Conservation (phyloP, 2,797 vertebrate species). For the Gorsachius magnificus region DNA sequence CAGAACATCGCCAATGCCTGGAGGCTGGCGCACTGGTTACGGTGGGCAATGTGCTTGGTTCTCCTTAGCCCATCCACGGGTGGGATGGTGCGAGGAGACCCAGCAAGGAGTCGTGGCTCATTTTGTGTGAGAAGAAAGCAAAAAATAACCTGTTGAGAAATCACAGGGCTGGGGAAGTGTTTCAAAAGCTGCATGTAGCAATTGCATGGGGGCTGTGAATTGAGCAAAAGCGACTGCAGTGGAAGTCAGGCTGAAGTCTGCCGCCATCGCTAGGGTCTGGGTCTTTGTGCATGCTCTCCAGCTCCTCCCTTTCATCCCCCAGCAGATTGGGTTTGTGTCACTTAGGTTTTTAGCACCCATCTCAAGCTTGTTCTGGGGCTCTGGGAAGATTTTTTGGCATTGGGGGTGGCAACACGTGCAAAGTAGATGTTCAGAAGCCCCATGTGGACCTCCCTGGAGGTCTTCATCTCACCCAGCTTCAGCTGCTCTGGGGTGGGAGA, state of each 20-base stretch:
- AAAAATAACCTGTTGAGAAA: not conserved
- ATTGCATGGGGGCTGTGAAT: not conserved
- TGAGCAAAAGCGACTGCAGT: not conserved
- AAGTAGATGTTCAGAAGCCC: not conserved
- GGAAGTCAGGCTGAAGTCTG: not conserved
- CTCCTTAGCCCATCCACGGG: not conserved
- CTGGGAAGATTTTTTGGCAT: not conserved
- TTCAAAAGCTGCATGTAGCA: not conserved
- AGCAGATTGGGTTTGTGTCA: not conserved
- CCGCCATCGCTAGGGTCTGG: not conserved
- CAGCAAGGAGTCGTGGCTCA: not conserved
- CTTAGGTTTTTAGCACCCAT: not conserved
- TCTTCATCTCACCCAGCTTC: not conserved
- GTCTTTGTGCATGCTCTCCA: not conserved
- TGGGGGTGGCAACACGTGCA: rapidly evolving
- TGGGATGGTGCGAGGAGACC: not conserved
- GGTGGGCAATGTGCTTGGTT: not conserved
- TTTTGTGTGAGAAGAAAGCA: not conserved
- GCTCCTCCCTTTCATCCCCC: not conserved
- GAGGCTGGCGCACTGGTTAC: not conserved
- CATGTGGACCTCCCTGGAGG: not conserved
- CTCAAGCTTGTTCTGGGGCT: not conserved
- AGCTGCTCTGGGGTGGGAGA: not conserved
- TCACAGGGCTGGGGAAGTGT: rapidly evolving
- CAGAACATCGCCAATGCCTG: rapidly evolving